Evolutionary conservation across 2,113 vertebrate genomes (phyloP).

Genomic region (Ahaetulla prasina): DNA sequence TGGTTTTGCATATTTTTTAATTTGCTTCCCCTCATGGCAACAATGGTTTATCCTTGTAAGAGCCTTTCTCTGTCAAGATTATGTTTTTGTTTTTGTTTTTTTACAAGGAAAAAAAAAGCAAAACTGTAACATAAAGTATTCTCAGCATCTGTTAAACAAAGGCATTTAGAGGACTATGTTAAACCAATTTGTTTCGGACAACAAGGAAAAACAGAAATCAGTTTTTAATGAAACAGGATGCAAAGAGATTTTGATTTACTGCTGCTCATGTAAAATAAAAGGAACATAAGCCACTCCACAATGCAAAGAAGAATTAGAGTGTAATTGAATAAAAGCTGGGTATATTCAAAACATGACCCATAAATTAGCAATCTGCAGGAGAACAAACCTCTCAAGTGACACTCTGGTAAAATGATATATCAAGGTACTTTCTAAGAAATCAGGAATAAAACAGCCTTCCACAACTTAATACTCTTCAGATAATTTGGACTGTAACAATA

Average conservation of each 20-base stretch:
- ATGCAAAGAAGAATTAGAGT: conserved; percentile 6
- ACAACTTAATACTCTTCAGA: neutral
- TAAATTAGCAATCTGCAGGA: conserved; percentile 10
- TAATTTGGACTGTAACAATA: neutral
- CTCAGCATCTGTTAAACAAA: neutral
- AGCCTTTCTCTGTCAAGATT: neutral
- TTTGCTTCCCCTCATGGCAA: neutral
- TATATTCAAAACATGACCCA: neutral
- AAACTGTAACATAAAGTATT: neutral
- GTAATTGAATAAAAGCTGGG: conserved; percentile 8
- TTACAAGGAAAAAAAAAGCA: neutral
- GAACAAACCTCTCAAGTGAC: neutral
- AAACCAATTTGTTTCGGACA: conserved; percentile 4
- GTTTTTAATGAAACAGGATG: conserved; percentile 8
- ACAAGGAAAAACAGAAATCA: neutral
- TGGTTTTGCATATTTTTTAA: neutral
- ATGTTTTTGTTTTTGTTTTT: neutral
- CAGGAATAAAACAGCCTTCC: neutral
- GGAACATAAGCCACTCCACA: conserved; percentile 6
- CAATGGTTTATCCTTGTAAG: neutral
- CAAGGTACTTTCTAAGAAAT: neutral
- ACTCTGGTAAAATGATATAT: neutral
- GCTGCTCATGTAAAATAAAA: conserved; percentile 14
- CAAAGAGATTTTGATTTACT: conserved; percentile 12
- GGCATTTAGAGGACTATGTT: neutral